Conservation (phyloP, 2,113 vertebrate species). For the Bubo scandiacus region DNA sequence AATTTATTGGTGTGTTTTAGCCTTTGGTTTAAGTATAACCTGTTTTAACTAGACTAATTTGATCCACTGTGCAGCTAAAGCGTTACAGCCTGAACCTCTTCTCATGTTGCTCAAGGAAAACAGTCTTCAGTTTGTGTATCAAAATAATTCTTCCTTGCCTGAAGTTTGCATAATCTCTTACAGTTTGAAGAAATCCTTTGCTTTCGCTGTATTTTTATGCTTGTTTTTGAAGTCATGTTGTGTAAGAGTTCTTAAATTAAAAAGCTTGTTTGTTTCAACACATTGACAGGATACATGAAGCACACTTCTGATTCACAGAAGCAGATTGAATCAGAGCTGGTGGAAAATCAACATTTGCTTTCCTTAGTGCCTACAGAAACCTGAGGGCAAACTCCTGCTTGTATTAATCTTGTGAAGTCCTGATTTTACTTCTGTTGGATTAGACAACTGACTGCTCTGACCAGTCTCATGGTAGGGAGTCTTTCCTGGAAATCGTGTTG, state of each 20-base stretch:
- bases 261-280: not conserved
- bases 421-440: not conserved
- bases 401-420: not conserved
- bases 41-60: slow-evolving; percentile 5
- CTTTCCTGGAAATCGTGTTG: not conserved
- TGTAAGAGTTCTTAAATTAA: not conserved
- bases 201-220: not conserved
- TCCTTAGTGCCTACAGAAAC: not conserved
- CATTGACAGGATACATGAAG: not conserved
- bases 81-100: not conserved
- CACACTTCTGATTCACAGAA: not conserved
- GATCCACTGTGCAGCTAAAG: not conserved
- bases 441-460: not conserved
- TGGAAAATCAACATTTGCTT: not conserved
- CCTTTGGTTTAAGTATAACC: not conserved
- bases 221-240: not conserved
- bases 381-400: not conserved
- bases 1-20: slow-evolving; percentile 27
- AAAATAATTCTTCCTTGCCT: not conserved
- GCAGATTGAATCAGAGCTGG: not conserved
- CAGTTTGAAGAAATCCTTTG: not conserved
- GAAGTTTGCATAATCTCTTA: not conserved
- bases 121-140: not conserved
- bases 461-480: not conserved
- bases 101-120: not conserved